A percentile compares a stretch with the other conserved stretches of the same genome.
phyloP scores from a whole-genome alignment of 2,113 vertebrate species.

The Cottus gobio region DNA sequence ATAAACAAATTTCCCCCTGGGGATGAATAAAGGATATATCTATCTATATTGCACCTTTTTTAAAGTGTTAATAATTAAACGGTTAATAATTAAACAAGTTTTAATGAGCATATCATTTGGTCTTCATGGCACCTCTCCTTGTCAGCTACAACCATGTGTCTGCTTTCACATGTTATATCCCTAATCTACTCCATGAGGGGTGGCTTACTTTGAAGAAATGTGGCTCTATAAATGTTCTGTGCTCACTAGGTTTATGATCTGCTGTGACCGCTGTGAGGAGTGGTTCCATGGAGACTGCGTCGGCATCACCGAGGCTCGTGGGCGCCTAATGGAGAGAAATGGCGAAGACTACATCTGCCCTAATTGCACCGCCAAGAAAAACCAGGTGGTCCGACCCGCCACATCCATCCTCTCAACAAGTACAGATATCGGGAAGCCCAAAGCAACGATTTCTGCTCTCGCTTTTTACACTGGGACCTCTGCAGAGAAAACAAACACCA shows the following conservation, averaged over 20 bases:
- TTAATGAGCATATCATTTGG: not conserved
- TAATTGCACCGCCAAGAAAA: constrained; percentile 92
- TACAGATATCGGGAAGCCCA: constrained; percentile 67
- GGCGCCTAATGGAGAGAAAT: constrained; percentile 93
- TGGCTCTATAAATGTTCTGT: constrained; percentile 3
- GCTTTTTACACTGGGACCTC: not conserved
- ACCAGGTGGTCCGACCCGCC: constrained; percentile 78
- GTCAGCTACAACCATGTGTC: not conserved
- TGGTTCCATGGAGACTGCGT: constrained; percentile 99
- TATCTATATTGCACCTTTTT: not conserved
- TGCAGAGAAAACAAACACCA: constrained; percentile 22
- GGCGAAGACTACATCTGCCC: constrained; percentile 98
- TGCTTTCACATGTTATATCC: not conserved
- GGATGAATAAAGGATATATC: no score
- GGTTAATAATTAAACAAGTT: not conserved
- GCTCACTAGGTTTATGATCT: constrained; percentile 95
- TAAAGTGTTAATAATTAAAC: not conserved
- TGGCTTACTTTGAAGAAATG: not conserved
- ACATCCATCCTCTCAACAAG: constrained; percentile 73
- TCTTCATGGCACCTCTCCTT: not conserved
- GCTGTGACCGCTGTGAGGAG: constrained; percentile 98
- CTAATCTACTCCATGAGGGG: not conserved
- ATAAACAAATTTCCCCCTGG: no score
- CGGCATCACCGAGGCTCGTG: constrained; percentile 97
- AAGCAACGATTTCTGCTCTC: constrained; percentile 30